Percentiles rank a stretch among this genome's conserved stretches.
Conservation (phyloP, 2,113 vertebrate genomes). For the Sylvilagus bachmani region DNA sequence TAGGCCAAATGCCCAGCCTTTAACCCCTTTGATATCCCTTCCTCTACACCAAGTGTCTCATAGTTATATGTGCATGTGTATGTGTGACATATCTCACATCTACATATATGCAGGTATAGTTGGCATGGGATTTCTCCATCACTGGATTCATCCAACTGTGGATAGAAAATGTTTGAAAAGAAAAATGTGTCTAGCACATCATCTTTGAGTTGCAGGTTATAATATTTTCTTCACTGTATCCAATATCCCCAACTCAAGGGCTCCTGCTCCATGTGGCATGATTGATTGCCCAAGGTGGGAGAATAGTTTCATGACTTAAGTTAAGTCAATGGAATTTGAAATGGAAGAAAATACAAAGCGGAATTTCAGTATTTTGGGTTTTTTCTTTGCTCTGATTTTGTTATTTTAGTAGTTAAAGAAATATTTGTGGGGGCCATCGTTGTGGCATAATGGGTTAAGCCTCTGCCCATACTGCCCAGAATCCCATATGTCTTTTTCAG, state of each 20-base stretch:
- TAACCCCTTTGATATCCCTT: too few species aligned
- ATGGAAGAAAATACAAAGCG: slow-evolving; percentile 67
- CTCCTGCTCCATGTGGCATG: slow-evolving; percentile 79
- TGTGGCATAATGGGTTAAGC: too few species aligned
- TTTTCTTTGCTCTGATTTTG: background rate
- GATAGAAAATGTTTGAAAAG: too few species aligned
- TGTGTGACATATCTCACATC: background rate
- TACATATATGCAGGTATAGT: too few species aligned
- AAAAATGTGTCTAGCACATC: slow-evolving; percentile 65
- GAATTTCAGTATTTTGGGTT: background rate
- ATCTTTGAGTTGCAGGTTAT: slow-evolving; percentile 89
- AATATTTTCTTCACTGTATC: slow-evolving; percentile 85
- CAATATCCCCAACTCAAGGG: slow-evolving; percentile 84
- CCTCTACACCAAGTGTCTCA: background rate
- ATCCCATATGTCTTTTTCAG: too few species aligned
- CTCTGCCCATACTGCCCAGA: too few species aligned
- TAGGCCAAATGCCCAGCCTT: too few species aligned
- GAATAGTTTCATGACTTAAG: slow-evolving; percentile 74
- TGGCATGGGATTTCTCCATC: too few species aligned
- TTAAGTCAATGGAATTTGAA: slow-evolving; percentile 79
- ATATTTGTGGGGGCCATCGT: too few species aligned
- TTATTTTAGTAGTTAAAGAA: background rate
- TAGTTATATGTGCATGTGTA: background rate
- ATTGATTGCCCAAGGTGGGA: slow-evolving; percentile 81
- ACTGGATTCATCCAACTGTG: too few species aligned